Conservation (phyloP, 2,888 invertebrate genomes). For the Agonum fuliginosum region DNA sequence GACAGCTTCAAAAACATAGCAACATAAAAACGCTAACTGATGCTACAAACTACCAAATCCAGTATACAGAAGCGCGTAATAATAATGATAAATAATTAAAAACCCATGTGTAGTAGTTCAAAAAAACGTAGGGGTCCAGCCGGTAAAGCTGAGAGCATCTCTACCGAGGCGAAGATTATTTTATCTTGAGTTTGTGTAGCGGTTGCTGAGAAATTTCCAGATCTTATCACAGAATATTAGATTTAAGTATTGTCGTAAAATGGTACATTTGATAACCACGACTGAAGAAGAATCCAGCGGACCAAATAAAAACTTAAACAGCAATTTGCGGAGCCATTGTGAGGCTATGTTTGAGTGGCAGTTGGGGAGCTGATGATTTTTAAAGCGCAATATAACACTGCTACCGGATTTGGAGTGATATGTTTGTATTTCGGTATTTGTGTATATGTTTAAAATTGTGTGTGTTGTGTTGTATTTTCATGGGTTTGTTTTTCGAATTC, state of each 20-base stretch:
- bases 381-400: conserved; percentile 60
- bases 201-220: conserved; percentile 44
- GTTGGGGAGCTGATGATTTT: conserved; percentile 57
- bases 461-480: conserved; percentile 41
- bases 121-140: conserved; percentile 43
- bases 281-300: conserved; percentile 60
- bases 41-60: conserved; percentile 11
- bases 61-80: conserved; percentile 54
- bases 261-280: conserved; percentile 68
- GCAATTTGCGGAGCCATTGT: not conserved
- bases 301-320: conserved; percentile 12
- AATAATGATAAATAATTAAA: conserved; percentile 54
- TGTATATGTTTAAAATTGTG: conserved; percentile 14
- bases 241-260: conserved; percentile 70
- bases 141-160: conserved; percentile 14
- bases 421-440: conserved; percentile 45
- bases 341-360: conserved; percentile 4
- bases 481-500: conserved; percentile 54
- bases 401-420: conserved; percentile 56
- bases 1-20: conserved; percentile 33
- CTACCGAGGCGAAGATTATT: conserved; percentile 50
- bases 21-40: conserved; percentile 31
- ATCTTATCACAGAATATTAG: conserved; percentile 68
- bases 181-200: conserved; percentile 52
- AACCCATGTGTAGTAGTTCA: conserved; percentile 39